Evolutionary conservation across 2,113 vertebrate species (phyloP), one percentile per base, ranked within the genome.

Genomic region (Puntigrus tetrazona): DNA sequence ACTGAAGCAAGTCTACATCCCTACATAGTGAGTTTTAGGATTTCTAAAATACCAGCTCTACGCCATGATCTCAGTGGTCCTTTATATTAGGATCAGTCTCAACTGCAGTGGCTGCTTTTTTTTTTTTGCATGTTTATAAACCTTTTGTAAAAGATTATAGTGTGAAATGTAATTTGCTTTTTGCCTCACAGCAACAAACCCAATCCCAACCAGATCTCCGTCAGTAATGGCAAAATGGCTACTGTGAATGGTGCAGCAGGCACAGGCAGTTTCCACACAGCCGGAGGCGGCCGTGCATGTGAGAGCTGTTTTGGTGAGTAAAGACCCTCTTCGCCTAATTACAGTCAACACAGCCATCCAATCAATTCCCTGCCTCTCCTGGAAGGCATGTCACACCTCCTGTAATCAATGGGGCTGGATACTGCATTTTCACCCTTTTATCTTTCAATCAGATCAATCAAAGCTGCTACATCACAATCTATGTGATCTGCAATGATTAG

Each of bases 1-100:
- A 92, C 93, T 99, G 94, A 98, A 99, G 91, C 97, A 99, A 94
- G 97, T 99, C 52, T 99, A 99, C 94, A 99, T 99, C 92, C 97
- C 97, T 86, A 98, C 97, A 88, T 99, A 99, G 97, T 99, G 94
- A 98, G 97, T 98, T 90, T 90, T 38, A 7, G 27, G 18, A 45
- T 34, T 73, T 10, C 7, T 57, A 36, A 59, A 7, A 16, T 16
- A 59, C n/a, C 22, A 41, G 4, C 31, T 67, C 29, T 22, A 16
- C 38, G 61, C 50, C 67, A 14, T 52, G 1, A 69, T 69, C 36
- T 5, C 20, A 36, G 22, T 38, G 1, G 65, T 22, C 65, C 3
- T 31, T 63, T 27, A 63, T 14, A 29, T 29, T 63, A 29, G 59
- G 27, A 63, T 29, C 59, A 34, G 31, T 67, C 63, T 22, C 31